Percentiles rank a stretch among this genome's conserved stretches.
These are phyloP conservation scores for Drosophila sp. DNA, from an alignment of 1,140 invertebrate species.

Conservation along the genomic window DNA sequence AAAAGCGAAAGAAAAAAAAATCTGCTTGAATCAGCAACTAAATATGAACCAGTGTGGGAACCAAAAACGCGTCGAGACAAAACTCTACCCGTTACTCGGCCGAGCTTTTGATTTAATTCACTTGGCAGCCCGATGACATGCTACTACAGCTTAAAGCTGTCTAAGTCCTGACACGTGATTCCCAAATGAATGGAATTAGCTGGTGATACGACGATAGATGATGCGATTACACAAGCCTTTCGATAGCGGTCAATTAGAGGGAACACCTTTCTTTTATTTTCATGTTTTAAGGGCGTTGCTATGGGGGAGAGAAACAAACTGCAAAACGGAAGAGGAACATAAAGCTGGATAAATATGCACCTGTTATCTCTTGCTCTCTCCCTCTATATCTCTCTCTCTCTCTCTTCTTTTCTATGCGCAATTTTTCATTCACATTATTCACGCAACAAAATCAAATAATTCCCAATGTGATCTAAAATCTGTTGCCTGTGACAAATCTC, in stretches of 20 bases:
- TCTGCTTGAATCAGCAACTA: constrained; percentile 57
- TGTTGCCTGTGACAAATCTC: constrained; percentile 54
- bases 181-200: constrained; percentile 62
- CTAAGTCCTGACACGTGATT: constrained; percentile 78
- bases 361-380: not conserved
- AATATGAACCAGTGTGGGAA: constrained; percentile 75
- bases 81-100: not conserved
- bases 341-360: not conserved
- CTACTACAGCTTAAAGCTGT: constrained; percentile 36
- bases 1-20: constrained; percentile 42
- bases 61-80: constrained; percentile 38
- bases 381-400: not conserved
- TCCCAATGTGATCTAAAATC: constrained; percentile 11
- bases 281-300: constrained; percentile 28
- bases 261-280: constrained; percentile 25
- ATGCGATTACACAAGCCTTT: constrained; percentile 63
- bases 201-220: constrained; percentile 14
- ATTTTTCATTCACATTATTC: constrained; percentile 7
- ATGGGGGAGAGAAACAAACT: not conserved
- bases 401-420: not conserved
- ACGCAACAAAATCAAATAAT: constrained; percentile 4
- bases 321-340: not conserved
- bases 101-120: constrained; percentile 21
- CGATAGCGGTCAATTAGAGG: constrained; percentile 70
- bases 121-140: constrained; percentile 1